Base-by-base conservation (phyloP, 2,797 vertebrate genomes). In the Podarcis siculus region DNA sequence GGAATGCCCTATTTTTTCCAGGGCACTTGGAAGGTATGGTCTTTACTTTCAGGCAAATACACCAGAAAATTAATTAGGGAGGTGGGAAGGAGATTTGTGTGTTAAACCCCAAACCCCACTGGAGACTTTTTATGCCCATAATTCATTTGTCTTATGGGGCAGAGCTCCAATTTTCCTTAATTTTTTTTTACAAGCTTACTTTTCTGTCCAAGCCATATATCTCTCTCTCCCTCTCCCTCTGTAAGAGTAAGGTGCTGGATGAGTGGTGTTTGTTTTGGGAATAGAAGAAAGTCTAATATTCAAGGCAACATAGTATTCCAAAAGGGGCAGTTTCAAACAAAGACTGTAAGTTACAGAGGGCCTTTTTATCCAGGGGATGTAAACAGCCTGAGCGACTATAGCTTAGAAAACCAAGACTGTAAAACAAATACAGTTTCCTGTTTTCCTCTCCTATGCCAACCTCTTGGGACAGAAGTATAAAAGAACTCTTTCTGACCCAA, bases 391-490 rank as follows among this genome's bases (percentile, higher is more conserved):
- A 96, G 49, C 3, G 93, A 93, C 69, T 64, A 49, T 83, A 91
- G 90, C 89, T 93, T 95, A 90, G 94, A 95, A 96, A 96, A 93
- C 0, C 1, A 61, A 95, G 92, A 92, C 94, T 94, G 88, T 30
- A 93, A 94, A 91, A 96, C 95, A 94, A 97, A 95, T 93, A 90
- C 92, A 93, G 93, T 69, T 95, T 97, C 95, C 94, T 96, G 94
- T 96, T 96, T 97, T 96, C 89, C 27, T 94, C 96, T 94, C 87
- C 71, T 89, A 42, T 85, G 58, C 80, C 12, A 94, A 10, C 69
- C 94, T 94, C 88, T 92, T 91, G 95, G 91, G 89, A 90, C 42
- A 86, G 8, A 85, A 93, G 91, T 89, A 89, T 95, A 25, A 82
- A 85, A 83, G 83, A 86, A 58, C 0, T 25, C 71, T 93, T 95